Percentiles rank a stretch among this genome's conserved stretches.
Conservation (phyloP, 2,113 vertebrate species). For the Eolophus roseicapilla region DNA sequence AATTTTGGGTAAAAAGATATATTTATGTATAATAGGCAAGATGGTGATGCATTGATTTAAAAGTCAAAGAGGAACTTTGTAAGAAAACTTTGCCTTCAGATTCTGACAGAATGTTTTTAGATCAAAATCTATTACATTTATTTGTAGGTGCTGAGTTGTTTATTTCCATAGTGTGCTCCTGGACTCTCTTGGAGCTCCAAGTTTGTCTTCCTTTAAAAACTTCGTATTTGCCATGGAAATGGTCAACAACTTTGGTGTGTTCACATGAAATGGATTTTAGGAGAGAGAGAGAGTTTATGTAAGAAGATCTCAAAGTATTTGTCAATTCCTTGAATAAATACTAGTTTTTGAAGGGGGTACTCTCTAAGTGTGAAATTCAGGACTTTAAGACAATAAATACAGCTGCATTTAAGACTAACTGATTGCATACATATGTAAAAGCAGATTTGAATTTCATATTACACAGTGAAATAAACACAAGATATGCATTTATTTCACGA, state of each 20-base stretch:
- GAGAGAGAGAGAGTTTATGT: not conserved
- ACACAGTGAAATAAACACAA: slow-evolving; percentile 36
- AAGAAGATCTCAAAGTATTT: not conserved
- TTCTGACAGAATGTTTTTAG: not conserved
- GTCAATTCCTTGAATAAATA: not conserved
- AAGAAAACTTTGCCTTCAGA: not conserved
- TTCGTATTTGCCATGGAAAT: not conserved
- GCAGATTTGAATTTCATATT: slow-evolving; percentile 64
- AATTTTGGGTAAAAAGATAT: not conserved
- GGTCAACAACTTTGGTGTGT: not conserved
- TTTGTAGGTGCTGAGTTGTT: not conserved
- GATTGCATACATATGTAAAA: slow-evolving; percentile 70
- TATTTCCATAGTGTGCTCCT: not conserved
- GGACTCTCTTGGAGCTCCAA: not conserved
- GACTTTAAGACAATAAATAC: slow-evolving; percentile 48
- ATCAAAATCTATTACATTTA: not conserved
- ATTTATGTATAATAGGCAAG: not conserved
- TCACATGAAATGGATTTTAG: not conserved
- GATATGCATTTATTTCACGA: slow-evolving; percentile 46
- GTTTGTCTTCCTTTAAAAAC: not conserved
- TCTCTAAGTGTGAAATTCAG: not conserved
- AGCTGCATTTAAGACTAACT: slow-evolving; percentile 49
- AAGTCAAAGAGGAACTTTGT: not conserved
- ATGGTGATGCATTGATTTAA: not conserved
- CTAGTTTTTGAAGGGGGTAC: not conserved